phyloP scores from a whole-genome alignment of 1,140 invertebrate species.

The Saccostrea echinata region DNA sequence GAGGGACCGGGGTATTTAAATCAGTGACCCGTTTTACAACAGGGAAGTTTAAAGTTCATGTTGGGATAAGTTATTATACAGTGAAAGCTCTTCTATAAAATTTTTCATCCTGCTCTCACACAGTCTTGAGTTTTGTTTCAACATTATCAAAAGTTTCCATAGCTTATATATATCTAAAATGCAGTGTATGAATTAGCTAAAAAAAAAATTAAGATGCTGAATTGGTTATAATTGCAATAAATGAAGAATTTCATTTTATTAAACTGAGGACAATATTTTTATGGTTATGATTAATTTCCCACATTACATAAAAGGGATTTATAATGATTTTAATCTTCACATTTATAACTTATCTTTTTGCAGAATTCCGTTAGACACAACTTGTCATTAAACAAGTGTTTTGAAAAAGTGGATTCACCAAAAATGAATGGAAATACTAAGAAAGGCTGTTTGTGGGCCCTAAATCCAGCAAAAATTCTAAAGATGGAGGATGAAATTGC shows the following conservation, averaged over 20 bases:
- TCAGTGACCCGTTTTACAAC: background rate
- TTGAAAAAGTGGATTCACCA: constrained; percentile 93
- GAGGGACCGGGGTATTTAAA: background rate
- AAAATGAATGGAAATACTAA: constrained; percentile 83
- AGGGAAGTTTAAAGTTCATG: constrained; percentile 42
- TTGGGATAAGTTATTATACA: background rate
- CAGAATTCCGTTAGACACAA: constrained; percentile 96
- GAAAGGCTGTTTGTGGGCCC: constrained; percentile 94
- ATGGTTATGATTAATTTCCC: too few species aligned
- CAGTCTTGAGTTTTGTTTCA: background rate
- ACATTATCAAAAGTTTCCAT: background rate
- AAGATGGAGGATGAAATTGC: constrained; percentile 99
- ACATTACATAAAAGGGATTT: too few species aligned
- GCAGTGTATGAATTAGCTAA: background rate
- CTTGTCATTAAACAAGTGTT: constrained; percentile 97
- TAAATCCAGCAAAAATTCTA: constrained; percentile 94
- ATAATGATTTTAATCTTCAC: background rate
- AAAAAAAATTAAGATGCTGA: too few species aligned
- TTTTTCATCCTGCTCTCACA: background rate
- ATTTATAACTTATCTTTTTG: constrained; percentile 34
- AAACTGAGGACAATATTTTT: too few species aligned
- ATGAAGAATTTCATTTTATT: too few species aligned
- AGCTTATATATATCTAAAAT: background rate
- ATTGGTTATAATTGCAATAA: too few species aligned
- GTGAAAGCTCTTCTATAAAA: background rate